Conservation (phyloP, 2,888 invertebrate species). For the Chrysodeixis includens region DNA sequence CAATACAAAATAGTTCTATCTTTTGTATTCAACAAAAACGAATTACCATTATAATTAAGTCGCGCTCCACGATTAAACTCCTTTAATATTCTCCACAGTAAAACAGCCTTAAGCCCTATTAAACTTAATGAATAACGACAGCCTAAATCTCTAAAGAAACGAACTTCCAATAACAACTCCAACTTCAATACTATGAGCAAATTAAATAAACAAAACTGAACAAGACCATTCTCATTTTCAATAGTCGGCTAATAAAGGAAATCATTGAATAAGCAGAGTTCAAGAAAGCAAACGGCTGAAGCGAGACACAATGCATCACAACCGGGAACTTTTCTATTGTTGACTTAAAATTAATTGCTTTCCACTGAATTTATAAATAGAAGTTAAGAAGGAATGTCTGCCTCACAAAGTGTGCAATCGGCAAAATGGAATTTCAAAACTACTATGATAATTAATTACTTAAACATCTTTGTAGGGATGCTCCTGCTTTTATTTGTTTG, state of each 20-base stretch:
- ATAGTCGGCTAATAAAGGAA: slow-evolving; percentile 84
- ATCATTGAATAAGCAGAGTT: slow-evolving; percentile 80
- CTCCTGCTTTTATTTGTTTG: slow-evolving; percentile 31
- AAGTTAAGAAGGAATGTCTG: slow-evolving; percentile 66
- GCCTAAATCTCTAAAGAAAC: slow-evolving; percentile 23
- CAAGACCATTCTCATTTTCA: slow-evolving; percentile 73
- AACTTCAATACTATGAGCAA: slow-evolving; percentile 54
- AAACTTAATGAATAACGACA: slow-evolving; percentile 12
- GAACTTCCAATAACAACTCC: slow-evolving; percentile 41
- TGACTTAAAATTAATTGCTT: slow-evolving; percentile 85
- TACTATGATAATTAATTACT: slow-evolving; percentile 53
- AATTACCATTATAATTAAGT: slow-evolving; percentile 1
- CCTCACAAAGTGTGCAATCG: slow-evolving; percentile 67
- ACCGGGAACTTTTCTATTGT: slow-evolving; percentile 85
- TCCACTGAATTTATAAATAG: slow-evolving; percentile 76
- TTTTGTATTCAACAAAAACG: not conserved
- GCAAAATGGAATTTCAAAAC: slow-evolving; percentile 63
- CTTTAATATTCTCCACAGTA: slow-evolving; percentile 4
- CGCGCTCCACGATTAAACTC: slow-evolving; percentile 4
- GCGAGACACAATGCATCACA: slow-evolving; percentile 85
- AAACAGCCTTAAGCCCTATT: slow-evolving; percentile 3
- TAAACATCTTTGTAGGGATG: slow-evolving; percentile 40
- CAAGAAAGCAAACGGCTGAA: slow-evolving; percentile 82
- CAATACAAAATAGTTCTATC: slow-evolving; percentile 9
- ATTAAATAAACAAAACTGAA: slow-evolving; percentile 63